Evolutionary conservation across 1,140 invertebrate genomes (phyloP).

Genomic region (Drosophila nebulosa): DNA sequence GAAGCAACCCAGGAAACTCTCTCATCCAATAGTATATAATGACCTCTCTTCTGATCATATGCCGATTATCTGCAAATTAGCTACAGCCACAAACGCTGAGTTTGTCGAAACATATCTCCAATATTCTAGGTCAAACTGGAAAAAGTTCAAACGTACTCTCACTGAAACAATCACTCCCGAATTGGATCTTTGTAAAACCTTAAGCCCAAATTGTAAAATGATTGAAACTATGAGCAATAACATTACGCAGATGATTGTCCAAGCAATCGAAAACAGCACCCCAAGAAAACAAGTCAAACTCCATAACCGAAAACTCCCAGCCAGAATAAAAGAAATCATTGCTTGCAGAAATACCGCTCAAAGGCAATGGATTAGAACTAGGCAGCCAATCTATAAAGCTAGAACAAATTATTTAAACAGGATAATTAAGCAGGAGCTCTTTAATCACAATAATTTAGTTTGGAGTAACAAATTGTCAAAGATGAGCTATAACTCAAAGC

Average conservation of each 20-base stretch:
- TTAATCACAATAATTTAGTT: not conserved
- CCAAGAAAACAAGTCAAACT: no score
- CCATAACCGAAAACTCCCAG: not conserved
- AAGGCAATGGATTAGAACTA: slow-evolving; percentile 7
- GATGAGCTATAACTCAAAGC: not conserved
- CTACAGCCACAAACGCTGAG: not conserved
- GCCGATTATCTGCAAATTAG: slow-evolving; percentile 7
- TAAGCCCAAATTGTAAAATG: not conserved
- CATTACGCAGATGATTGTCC: no score
- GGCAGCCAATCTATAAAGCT: slow-evolving; percentile 12
- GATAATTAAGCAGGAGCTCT: not conserved
- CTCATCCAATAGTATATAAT: not conserved
- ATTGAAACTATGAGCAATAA: no score
- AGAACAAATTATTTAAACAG: not conserved
- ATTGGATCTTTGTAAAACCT: not conserved
- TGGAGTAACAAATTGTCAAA: slow-evolving; percentile 4
- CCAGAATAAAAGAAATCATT: no score
- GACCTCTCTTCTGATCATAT: slow-evolving; percentile 11
- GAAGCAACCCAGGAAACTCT: slow-evolving; percentile 1
- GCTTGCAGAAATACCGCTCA: no score
- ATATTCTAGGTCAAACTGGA: slow-evolving; percentile 1
- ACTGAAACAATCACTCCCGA: not conserved
- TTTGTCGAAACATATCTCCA: not conserved
- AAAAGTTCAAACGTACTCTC: not conserved
- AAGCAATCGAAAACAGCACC: no score